Conservation (phyloP, 2,797 vertebrate genomes). For the Phaenicophaeus curvirostris region DNA sequence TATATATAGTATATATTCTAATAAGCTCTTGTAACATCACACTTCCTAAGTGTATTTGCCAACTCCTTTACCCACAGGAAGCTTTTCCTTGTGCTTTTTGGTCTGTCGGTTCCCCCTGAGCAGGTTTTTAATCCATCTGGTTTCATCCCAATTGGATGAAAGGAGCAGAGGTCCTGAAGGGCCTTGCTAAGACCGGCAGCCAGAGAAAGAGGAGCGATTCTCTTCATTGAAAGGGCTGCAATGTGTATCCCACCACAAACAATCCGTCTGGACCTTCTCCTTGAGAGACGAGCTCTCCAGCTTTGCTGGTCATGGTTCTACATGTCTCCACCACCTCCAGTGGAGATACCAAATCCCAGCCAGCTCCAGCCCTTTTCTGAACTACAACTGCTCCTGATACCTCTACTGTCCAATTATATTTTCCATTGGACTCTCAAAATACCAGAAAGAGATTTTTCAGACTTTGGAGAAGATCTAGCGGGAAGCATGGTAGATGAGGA, state of each 20-base stretch:
- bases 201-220: neutral
- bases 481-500: neutral
- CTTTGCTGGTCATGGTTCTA: neutral
- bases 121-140: neutral
- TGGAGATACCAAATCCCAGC: neutral
- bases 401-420: neutral
- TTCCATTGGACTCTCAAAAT: neutral
- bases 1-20: neutral
- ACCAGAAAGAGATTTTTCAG: neutral
- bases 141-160: neutral
- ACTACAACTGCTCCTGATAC: neutral
- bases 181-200: neutral
- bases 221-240: neutral
- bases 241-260: fast-evolving
- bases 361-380: neutral
- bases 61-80: neutral
- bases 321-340: neutral
- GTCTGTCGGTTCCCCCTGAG: neutral
- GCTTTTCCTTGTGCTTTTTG: neutral
- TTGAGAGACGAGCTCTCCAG: neutral
- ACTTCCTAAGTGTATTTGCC: neutral
- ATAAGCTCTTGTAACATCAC: neutral
- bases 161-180: neutral
- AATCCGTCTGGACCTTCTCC: fast-evolving
- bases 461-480: neutral